These are phyloP conservation scores for Baronia brevicornis DNA, from an alignment of 2,888 invertebrate species.

Conservation along the genomic window DNA sequence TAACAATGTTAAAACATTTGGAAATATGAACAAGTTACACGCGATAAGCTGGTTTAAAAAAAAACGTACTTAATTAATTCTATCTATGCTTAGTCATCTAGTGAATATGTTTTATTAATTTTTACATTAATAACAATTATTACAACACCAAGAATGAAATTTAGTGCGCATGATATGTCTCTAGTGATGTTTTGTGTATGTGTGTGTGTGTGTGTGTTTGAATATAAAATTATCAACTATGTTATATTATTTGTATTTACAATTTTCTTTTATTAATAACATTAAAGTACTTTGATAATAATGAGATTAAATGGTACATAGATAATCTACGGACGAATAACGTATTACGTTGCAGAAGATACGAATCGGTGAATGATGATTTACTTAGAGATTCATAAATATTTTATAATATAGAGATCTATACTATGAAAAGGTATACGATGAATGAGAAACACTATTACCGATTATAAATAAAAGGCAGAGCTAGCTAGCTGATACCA, in stretches of 20 bases:
- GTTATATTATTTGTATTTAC: constrained; percentile 36
- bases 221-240: constrained; percentile 63
- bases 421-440: background rate
- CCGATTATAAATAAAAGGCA: background rate
- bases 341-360: background rate
- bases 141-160: constrained; percentile 67
- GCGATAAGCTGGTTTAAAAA: constrained; percentile 1
- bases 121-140: constrained; percentile 36
- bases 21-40: constrained; percentile 9
- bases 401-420: background rate
- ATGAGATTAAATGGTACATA: constrained; percentile 9
- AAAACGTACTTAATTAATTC: constrained; percentile 24
- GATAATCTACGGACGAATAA: background rate
- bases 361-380: background rate
- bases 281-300: background rate
- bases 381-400: constrained; percentile 2
- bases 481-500: too few species aligned
- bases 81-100: constrained; percentile 25
- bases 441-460: background rate
- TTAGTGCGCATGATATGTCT: constrained; percentile 70
- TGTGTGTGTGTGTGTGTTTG: constrained; percentile 33
- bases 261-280: constrained; percentile 15
- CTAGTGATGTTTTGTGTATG: constrained; percentile 46
- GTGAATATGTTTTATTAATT: constrained; percentile 22
- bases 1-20: constrained; percentile 9